These are phyloP conservation scores for Tachina fera DNA, from an alignment of 2,888 invertebrate species.

Conservation along the genomic window DNA sequence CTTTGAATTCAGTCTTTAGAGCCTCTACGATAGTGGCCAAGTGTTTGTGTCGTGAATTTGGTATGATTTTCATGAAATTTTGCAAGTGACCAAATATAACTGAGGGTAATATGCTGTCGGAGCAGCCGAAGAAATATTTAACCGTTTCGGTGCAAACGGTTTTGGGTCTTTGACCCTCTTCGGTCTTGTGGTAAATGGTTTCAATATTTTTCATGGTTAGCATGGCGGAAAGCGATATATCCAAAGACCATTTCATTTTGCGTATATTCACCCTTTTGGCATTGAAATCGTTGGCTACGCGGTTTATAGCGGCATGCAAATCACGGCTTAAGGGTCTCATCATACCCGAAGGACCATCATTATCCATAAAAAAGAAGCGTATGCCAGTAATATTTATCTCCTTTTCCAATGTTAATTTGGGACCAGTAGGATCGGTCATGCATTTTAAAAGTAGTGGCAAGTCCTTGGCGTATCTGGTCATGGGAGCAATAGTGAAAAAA, in stretches of 20 bases:
- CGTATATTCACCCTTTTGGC: slow-evolving; percentile 85
- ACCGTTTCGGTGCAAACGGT: slow-evolving; percentile 87
- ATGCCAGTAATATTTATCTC: slow-evolving; percentile 85
- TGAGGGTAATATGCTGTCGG: slow-evolving; percentile 85
- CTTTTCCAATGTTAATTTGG: slow-evolving; percentile 83
- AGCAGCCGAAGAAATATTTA: slow-evolving; percentile 84
- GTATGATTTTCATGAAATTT: slow-evolving; percentile 85
- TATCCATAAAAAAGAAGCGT: slow-evolving; percentile 91
- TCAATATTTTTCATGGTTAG: slow-evolving; percentile 86
- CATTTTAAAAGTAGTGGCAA: slow-evolving; percentile 89
- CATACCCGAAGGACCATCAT: slow-evolving; percentile 87
- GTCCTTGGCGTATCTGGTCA: slow-evolving; percentile 94
- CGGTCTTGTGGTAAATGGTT: slow-evolving; percentile 87
- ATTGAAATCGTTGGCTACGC: slow-evolving; percentile 82
- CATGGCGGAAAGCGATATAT: slow-evolving; percentile 85
- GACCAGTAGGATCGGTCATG: slow-evolving; percentile 85
- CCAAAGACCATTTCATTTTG: slow-evolving; percentile 87
- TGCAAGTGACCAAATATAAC: slow-evolving; percentile 86
- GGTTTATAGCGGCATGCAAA: slow-evolving; percentile 81
- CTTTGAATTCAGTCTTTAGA: slow-evolving; percentile 86
- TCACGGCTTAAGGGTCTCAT: slow-evolving; percentile 83
- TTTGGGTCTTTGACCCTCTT: slow-evolving; percentile 85
- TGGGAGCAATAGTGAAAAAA: slow-evolving; percentile 92
- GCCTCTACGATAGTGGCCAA: slow-evolving; percentile 84
- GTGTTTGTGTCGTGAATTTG: slow-evolving; percentile 85